These are phyloP conservation scores for Carduelis carduelis DNA, from an alignment of 2,797 vertebrate genomes.

Conservation along the genomic window DNA sequence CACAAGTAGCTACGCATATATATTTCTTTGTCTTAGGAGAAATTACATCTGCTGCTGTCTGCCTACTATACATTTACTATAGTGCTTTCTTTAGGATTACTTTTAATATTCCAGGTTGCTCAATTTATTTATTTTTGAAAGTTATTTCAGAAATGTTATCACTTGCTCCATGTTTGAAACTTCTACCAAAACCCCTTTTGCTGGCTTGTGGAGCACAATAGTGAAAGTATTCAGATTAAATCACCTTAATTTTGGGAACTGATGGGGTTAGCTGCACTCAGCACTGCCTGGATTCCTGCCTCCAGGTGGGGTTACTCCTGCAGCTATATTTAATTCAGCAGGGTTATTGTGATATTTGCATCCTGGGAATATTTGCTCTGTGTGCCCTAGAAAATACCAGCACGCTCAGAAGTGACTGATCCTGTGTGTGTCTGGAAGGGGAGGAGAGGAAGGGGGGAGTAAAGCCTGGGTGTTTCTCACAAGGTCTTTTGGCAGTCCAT, in stretches of 20 bases:
- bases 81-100: not conserved
- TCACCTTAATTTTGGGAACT: not conserved
- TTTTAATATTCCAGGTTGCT: not conserved
- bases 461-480: not conserved
- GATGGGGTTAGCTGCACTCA: not conserved
- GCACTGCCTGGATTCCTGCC: not conserved
- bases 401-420: not conserved
- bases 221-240: not conserved
- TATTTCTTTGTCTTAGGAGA: not conserved
- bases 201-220: not conserved
- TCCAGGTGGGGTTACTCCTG: not conserved
- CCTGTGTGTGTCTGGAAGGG: not conserved
- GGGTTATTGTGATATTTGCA: not conserved
- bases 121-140: not conserved
- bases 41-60: not conserved
- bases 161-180: not conserved
- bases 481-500: not conserved
- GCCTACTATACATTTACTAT: not conserved
- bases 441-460: not conserved
- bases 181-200: rapidly evolving
- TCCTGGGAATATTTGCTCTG: not conserved
- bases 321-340: not conserved
- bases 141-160: not conserved
- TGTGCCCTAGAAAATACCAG: not conserved
- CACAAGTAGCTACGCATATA: not conserved